phyloP scores from a whole-genome alignment of 1,140 invertebrate genomes.

The Lamellibrachia luymesi region DNA sequence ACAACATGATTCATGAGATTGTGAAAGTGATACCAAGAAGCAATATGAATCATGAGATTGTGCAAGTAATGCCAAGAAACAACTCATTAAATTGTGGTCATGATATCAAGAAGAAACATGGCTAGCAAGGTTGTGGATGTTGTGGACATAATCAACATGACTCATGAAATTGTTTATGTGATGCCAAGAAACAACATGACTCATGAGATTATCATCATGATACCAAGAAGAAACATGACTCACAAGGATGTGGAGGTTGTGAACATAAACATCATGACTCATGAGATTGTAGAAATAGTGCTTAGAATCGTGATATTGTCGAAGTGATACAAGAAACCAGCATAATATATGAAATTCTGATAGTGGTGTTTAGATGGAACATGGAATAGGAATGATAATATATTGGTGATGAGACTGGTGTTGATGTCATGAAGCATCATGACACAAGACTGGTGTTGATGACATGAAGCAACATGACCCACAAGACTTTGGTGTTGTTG shows the following conservation, averaged over 20 bases:
- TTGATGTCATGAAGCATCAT: not conserved
- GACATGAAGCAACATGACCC: not conserved
- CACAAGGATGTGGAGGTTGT: not conserved
- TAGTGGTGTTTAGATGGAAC: not conserved
- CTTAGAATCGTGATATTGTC: not conserved
- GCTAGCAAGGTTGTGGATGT: no score
- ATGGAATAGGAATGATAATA: no score
- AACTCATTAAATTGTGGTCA: no score
- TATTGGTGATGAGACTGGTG: no score
- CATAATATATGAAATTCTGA: not conserved
- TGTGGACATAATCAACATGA: not conserved
- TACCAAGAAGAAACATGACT: not conserved
- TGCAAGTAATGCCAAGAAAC: no score
- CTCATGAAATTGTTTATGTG: not conserved
- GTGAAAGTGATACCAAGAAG: not conserved
- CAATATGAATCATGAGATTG: not conserved
- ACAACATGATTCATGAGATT: not conserved
- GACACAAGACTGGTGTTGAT: not conserved
- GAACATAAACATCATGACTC: not conserved
- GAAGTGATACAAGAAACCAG: not conserved
- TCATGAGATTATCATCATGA: not conserved
- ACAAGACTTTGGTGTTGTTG: not conserved
- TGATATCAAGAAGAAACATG: no score
- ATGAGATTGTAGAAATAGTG: not conserved
- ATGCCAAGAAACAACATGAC: not conserved